Base-by-base conservation (phyloP, 2,888 invertebrate genomes). In the Apodemia duryi region DNA sequence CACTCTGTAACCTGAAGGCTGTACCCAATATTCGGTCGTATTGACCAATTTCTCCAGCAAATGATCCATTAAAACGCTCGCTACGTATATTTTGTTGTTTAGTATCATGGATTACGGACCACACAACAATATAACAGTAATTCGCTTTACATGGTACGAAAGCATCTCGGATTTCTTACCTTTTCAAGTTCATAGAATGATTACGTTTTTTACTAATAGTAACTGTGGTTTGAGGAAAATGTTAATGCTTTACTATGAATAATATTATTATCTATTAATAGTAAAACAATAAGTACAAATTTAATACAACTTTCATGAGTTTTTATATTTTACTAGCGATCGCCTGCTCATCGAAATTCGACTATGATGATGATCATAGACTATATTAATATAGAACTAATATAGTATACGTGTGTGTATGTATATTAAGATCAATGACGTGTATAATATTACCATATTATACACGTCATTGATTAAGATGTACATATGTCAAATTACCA, bases 111-210 rank as follows among this genome's bases (percentile, higher is more conserved):
- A 61, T 13, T 67, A 67, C 57, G 72, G 76, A 79, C 77, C 77
- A 71, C 77, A 76, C 78, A 72, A 73, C 73, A 69, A 73, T 67
- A 69, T 79, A 80, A 82, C 82, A 78, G 81, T 82, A 77, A 69
- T 67, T 71, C 63, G 66, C 74, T 76, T 67, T 73, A 77, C 74
- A 76, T 74, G 76, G 78, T 67, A 69, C 64, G 67, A 66, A 69
- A 69, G 68, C 70, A 71, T 73, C 72, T 74, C 74, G 70, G 75
- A 70, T 69, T 71, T 72, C 74, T 70, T 70, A 66, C 68, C 67
- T 68, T 69, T 71, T 65, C 67, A 66, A 68, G 68, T 57, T 32
- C 66, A 66, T 66, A 66, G 62, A 49, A 63, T 13, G 28, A 60
- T 21, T 63, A 72, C 77, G 76, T 77, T 78, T 81, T 80, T 79